Conservation (phyloP, 1,140 invertebrate species). For the Dufourea novaeangliae region DNA sequence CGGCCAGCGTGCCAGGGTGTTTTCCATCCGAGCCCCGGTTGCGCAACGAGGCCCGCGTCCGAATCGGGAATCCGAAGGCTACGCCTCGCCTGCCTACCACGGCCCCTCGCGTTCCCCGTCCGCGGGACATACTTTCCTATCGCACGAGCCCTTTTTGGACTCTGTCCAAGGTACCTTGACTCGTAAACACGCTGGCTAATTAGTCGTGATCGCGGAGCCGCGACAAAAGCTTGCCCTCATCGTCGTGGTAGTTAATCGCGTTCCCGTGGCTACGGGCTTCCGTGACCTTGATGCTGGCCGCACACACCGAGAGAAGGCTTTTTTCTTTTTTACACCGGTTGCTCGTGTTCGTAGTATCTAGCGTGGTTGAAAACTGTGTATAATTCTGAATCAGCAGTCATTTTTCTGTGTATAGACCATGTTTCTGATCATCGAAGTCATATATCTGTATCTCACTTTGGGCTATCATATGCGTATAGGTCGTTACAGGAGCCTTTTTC, state of each 20-base stretch:
- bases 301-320: slow-evolving; percentile 9
- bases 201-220: slow-evolving; percentile 18
- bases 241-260: slow-evolving; percentile 43
- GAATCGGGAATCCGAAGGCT: slow-evolving; percentile 35
- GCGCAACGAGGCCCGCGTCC: slow-evolving; percentile 22
- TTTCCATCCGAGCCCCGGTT: slow-evolving; percentile 16
- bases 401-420: too few relatives aligned
- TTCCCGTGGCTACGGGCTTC: slow-evolving; percentile 41
- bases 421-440: too few relatives aligned
- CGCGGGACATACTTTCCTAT: slow-evolving; percentile 40
- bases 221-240: background rate
- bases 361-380: background rate
- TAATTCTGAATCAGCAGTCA: background rate
- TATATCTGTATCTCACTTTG: too few relatives aligned
- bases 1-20: slow-evolving; percentile 20
- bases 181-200: slow-evolving; percentile 46
- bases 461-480: too few relatives aligned
- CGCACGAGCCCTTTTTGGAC: slow-evolving; percentile 25
- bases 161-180: slow-evolving; percentile 44
- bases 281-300: slow-evolving; percentile 30
- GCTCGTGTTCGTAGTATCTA: background rate
- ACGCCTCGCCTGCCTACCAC: background rate
- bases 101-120: background rate
- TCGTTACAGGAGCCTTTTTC: too few relatives aligned
- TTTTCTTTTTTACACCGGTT: slow-evolving; percentile 14